Base-by-base conservation (phyloP, 2,888 invertebrate genomes). In the Bombyx huttoni region DNA sequence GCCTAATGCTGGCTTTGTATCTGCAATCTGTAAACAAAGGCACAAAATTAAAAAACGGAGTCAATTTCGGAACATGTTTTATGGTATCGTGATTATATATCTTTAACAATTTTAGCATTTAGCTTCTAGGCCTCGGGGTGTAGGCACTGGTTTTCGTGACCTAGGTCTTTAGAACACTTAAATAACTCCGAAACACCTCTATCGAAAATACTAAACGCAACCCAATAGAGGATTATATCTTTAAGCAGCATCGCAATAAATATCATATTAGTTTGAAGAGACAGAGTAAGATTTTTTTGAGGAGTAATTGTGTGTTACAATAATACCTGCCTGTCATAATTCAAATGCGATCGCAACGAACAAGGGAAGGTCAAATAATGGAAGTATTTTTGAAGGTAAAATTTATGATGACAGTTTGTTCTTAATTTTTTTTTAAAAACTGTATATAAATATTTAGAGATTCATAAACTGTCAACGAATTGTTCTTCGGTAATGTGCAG, bases 261-360 rank as follows among this genome's bases (percentile, higher is more conserved):
- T 46, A 13, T 47, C 13, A 33, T 45, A 49, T 47, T 49, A 52
- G 58, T 59, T 69, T 58, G 65, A 56, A 54, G 62, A 59, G 48
- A 54, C 53, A 52, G 54, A 53, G 54, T 55, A 54, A 50, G 51
- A 51, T 59, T 53, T 58, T 55, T 61, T 24, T 24, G 24, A 24
- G 52, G 54, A 61, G 69, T 58, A 59, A 60, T 56, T 75, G 68
- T 59, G 65, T 64, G 65, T 70, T 73, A 75, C 63, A 73, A 61
- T 83, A 86, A 86, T 86, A 82, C 83, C 71, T 79, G 81, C 83
- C 85, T 85, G 85, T 84, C 85, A 83, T 83, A 82, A 70, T 65
- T 61, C 77, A 76, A 80, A 83, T 82, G 75, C 70, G 78, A 76
- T 78, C 77, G 73, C 76, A 78, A 75, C 67, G 75, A 73, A 61